Conservation (phyloP, 2,888 invertebrate genomes). For the Molorchus minor region DNA sequence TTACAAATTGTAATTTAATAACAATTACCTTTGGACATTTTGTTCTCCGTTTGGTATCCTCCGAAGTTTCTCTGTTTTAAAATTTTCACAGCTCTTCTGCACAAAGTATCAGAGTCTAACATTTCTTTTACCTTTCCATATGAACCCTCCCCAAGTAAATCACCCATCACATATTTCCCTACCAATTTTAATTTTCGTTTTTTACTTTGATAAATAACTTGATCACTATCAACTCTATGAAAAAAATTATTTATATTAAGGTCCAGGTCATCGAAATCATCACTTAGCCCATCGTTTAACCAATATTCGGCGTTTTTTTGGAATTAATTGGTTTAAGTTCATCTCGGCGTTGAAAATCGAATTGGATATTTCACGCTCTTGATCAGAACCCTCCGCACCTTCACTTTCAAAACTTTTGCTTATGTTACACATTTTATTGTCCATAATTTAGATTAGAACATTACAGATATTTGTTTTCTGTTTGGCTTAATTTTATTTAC, state of each 20-base stretch:
- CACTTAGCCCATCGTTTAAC: slow-evolving; percentile 67
- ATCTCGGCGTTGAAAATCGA: slow-evolving; percentile 60
- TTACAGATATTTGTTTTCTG: slow-evolving; percentile 28
- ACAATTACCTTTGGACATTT: slow-evolving; percentile 81
- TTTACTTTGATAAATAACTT: slow-evolving; percentile 92
- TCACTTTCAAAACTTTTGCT: slow-evolving; percentile 55
- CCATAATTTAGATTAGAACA: slow-evolving; percentile 52
- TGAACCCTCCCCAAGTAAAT: slow-evolving; percentile 95
- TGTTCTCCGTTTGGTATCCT: slow-evolving; percentile 97
- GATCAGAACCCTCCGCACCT: slow-evolving; percentile 48
- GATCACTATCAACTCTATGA: slow-evolving; percentile 93
- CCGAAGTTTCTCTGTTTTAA: slow-evolving; percentile 88
- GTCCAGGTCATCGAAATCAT: slow-evolving; percentile 76
- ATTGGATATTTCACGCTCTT: slow-evolving; percentile 57
- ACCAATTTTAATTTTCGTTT: slow-evolving; percentile 92
- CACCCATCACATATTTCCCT: slow-evolving; percentile 98
- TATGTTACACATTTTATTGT: slow-evolving; percentile 59
- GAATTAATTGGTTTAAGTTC: slow-evolving; percentile 53
- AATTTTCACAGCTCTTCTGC: slow-evolving; percentile 95
- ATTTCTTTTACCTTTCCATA: slow-evolving; percentile 99
- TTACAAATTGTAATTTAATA: neutral
- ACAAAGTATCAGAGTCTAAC: slow-evolving; percentile 90
- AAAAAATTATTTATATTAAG: slow-evolving; percentile 80
- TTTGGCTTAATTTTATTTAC: slow-evolving; percentile 12
- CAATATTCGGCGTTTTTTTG: slow-evolving; percentile 68